Evolutionary conservation across 2,888 invertebrate species (phyloP).

Genomic region (Drosophila fulvimacula): DNA sequence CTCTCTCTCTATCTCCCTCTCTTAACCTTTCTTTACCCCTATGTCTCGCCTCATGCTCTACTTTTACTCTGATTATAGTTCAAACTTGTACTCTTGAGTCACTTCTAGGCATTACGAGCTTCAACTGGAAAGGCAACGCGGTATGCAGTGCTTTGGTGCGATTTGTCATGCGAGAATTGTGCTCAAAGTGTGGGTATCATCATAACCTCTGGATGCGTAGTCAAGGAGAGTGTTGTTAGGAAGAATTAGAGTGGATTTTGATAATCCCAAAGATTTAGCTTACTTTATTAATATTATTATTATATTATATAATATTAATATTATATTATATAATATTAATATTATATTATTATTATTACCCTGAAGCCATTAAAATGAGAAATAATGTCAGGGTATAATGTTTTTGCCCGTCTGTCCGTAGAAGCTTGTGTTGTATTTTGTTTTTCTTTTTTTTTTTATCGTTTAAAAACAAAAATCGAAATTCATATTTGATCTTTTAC

Average conservation of each 20-base stretch:
- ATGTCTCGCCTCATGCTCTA: not conserved
- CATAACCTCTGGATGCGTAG: not conserved
- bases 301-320: too few relatives aligned
- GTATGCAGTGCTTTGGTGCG: not conserved
- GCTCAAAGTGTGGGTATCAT: not conserved
- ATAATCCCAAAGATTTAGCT: not conserved
- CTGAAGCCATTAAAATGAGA: too few relatives aligned
- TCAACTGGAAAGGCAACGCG: not conserved
- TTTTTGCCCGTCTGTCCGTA: too few relatives aligned
- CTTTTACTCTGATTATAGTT: conserved; percentile 9
- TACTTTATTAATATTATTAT: too few relatives aligned
- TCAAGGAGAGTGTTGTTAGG: not conserved
- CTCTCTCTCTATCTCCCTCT: too few relatives aligned
- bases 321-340: too few relatives aligned
- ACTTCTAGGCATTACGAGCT: not conserved
- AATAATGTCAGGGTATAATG: too few relatives aligned
- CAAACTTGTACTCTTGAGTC: conserved; percentile 11
- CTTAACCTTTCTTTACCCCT: not conserved
- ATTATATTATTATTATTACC: too few relatives aligned
- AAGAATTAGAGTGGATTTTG: not conserved
- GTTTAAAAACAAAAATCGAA: too few relatives aligned
- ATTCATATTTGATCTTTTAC: too few relatives aligned
- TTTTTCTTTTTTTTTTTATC: too few relatives aligned
- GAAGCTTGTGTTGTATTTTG: too few relatives aligned
- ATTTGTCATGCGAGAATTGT: not conserved